A percentile compares a stretch with the other conserved stretches of the same genome.
Evolutionary conservation across 1,140 invertebrate species (phyloP).

Genomic region (Zaprionus ghesquierei): DNA sequence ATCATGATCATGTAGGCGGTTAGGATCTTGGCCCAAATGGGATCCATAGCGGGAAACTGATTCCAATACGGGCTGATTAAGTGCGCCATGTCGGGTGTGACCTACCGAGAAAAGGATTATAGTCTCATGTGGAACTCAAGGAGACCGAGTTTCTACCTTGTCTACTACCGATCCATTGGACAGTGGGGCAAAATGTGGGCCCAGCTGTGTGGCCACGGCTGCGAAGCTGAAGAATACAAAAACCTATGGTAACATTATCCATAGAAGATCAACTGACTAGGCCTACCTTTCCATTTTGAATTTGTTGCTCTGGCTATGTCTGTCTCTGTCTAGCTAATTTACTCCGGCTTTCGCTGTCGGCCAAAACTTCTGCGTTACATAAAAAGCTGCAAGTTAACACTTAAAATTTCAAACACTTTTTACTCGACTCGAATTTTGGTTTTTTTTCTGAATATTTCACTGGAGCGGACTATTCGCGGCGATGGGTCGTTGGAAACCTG

Average conservation of each 20-base stretch:
- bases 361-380: slow-evolving; percentile 49
- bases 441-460: slow-evolving; percentile 67
- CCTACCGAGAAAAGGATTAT: slow-evolving; percentile 75
- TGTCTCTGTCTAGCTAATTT: slow-evolving; percentile 49
- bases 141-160: slow-evolving; percentile 46
- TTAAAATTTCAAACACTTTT: slow-evolving; percentile 70
- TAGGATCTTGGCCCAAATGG: slow-evolving; percentile 85
- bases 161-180: slow-evolving; percentile 80
- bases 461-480: slow-evolving; percentile 81
- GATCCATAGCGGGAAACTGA: slow-evolving; percentile 90
- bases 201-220: slow-evolving; percentile 62
- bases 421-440: slow-evolving; percentile 45
- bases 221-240: slow-evolving; percentile 52
- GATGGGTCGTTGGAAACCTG: slow-evolving; percentile 74
- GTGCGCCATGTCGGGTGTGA: slow-evolving; percentile 88
- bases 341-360: slow-evolving; percentile 61
- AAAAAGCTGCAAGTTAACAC: slow-evolving; percentile 71
- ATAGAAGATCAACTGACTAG: too few species aligned
- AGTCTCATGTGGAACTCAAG: background rate
- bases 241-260: background rate
- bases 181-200: slow-evolving; percentile 78
- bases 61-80: slow-evolving; percentile 89
- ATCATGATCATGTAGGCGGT: slow-evolving; percentile 76
- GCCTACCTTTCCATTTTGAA: slow-evolving; percentile 74
- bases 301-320: slow-evolving; percentile 11